phyloP scores from a whole-genome alignment of 2,888 invertebrate species.

The Phaedon cochleariae region DNA sequence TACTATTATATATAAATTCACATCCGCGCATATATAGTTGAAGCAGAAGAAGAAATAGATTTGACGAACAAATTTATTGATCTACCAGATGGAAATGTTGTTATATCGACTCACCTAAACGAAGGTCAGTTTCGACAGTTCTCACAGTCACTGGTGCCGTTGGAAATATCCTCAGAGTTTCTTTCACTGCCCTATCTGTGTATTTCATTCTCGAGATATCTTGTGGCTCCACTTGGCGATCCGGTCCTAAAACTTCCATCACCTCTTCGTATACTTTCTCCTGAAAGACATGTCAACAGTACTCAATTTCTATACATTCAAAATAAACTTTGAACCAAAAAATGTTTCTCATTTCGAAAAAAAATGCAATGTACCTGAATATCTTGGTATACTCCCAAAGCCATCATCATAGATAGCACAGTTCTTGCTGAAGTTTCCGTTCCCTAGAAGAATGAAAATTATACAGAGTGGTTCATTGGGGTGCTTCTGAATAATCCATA shows the following conservation, averaged over 20 bases:
- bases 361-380: background rate
- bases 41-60: no score
- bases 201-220: conserved; percentile 43
- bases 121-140: background rate
- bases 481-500: no score
- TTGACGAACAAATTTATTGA: no score
- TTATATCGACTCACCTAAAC: background rate
- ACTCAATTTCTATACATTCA: no score
- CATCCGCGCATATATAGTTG: no score
- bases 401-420: background rate
- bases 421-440: background rate
- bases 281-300: conserved; percentile 14
- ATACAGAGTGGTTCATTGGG: no score
- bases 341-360: no score
- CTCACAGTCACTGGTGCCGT: conserved; percentile 27
- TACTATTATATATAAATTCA: no score
- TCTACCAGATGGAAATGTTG: no score
- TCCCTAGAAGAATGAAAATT: no score
- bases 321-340: no score
- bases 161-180: conserved; percentile 46
- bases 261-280: conserved; percentile 44
- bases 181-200: conserved; percentile 45
- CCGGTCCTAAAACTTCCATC: conserved; percentile 32
- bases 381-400: background rate
- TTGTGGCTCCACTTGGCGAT: conserved; percentile 23